A percentile compares a stretch with the other conserved stretches of the same genome.
These are phyloP conservation scores for Spicauda simplicius DNA, from an alignment of 2,888 invertebrate species.

Conservation along the genomic window DNA sequence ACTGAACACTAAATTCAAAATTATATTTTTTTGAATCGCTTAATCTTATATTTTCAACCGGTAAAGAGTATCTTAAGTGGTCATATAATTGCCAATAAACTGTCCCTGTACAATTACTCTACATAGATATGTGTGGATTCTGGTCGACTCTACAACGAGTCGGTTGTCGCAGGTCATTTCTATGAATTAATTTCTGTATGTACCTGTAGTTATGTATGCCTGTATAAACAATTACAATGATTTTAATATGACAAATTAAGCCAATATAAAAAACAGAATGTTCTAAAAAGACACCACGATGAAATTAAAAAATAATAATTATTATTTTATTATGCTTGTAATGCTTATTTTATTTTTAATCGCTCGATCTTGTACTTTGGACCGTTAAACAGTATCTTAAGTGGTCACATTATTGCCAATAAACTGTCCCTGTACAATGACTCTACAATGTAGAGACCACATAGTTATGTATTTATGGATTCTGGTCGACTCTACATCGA, in stretches of 20 bases:
- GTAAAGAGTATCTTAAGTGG: slow-evolving; percentile 21
- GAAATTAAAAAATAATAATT: too few relatives aligned
- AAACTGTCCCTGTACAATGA: slow-evolving; percentile 28
- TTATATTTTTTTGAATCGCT: too few relatives aligned
- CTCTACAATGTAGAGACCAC: too few relatives aligned
- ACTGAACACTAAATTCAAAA: too few relatives aligned
- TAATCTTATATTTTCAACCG: not conserved
- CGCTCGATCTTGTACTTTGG: not conserved
- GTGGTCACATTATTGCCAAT: slow-evolving; percentile 32
- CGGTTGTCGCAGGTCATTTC: slow-evolving; percentile 24
- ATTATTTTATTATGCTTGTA: too few relatives aligned
- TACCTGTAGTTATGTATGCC: too few relatives aligned
- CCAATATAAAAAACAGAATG: too few relatives aligned
- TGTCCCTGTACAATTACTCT: slow-evolving; percentile 24
- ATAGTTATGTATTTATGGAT: slow-evolving; percentile 21
- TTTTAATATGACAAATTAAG: too few relatives aligned
- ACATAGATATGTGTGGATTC: slow-evolving; percentile 23
- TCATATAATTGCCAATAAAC: slow-evolving; percentile 31
- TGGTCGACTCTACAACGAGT: slow-evolving; percentile 5
- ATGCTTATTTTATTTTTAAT: too few relatives aligned
- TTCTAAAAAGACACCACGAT: too few relatives aligned
- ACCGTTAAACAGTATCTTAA: slow-evolving; percentile 12
- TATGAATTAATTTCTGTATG: too few relatives aligned
- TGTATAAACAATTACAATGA: too few relatives aligned
- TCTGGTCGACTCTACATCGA: slow-evolving; percentile 11